These are phyloP conservation scores for Epinephelus awoara DNA, from an alignment of 2,797 vertebrate species.

Conservation along the genomic window DNA sequence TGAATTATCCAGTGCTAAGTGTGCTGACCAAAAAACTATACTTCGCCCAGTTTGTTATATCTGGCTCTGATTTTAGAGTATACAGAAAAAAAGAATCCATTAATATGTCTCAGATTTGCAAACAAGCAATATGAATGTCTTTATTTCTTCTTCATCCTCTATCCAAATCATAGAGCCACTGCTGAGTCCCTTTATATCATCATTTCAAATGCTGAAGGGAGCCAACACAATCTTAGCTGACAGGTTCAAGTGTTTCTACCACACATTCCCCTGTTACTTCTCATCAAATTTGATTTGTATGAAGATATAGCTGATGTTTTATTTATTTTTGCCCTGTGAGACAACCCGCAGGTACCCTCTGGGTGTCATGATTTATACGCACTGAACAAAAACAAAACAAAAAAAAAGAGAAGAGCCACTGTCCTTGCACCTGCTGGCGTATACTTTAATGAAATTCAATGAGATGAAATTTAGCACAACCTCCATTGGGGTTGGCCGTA, in stretches of 20 bases:
- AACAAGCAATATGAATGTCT: constrained; percentile 36
- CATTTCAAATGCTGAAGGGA: constrained; percentile 56
- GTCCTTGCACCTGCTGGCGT: constrained; percentile 84
- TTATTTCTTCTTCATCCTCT: constrained; percentile 46
- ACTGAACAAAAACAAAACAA: constrained; percentile 61
- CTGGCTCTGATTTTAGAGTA: constrained; percentile 5
- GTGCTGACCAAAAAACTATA: constrained; percentile 10
- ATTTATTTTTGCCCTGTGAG: constrained; percentile 85
- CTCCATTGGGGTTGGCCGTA: constrained; percentile 80
- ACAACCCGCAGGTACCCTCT: constrained; percentile 78
- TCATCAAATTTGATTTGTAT: constrained; percentile 81
- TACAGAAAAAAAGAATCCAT: background rate
- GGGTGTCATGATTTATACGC: constrained; percentile 84
- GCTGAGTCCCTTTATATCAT: constrained; percentile 38
- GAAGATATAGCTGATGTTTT: constrained; percentile 81
- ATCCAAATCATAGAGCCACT: constrained; percentile 55
- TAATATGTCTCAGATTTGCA: constrained; percentile 41
- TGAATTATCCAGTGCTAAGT: constrained; percentile 35
- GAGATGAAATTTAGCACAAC: constrained; percentile 86
- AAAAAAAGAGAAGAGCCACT: constrained; percentile 67
- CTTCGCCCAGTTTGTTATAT: constrained; percentile 16
- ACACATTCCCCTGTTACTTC: constrained; percentile 72
- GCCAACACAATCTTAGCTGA: constrained; percentile 60
- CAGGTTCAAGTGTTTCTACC: constrained; percentile 64
- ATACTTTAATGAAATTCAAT: constrained; percentile 87